Conservation (phyloP, 2,888 invertebrate genomes). For the Sclerodermus sp. region DNA sequence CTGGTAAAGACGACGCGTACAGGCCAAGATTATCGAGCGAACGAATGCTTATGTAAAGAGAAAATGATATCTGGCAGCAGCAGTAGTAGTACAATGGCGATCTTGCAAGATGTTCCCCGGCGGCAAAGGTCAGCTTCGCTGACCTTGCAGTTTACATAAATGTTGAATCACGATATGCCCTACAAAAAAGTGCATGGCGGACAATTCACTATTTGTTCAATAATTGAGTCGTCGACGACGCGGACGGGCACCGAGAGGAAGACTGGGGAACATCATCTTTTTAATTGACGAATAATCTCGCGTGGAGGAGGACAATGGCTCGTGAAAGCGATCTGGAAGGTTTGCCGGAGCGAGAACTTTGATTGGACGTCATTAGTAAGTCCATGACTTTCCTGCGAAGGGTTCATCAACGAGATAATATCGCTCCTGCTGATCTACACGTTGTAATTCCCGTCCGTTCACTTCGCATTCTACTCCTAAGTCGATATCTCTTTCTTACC, state of each 20-base stretch:
- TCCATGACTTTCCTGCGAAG: slow-evolving; percentile 20
- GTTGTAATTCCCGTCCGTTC: no score
- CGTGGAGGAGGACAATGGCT: slow-evolving; percentile 24
- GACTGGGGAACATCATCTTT: slow-evolving; percentile 3
- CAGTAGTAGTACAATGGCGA: neutral
- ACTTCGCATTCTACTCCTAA: neutral
- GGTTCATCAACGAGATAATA: slow-evolving; percentile 9
- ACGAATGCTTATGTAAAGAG: no score
- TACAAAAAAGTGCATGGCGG: slow-evolving; percentile 3
- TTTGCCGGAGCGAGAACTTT: slow-evolving; percentile 16
- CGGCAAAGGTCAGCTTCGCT: slow-evolving; percentile 11
- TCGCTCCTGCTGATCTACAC: no score
- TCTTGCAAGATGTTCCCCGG: no score
- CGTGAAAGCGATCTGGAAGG: slow-evolving; percentile 23
- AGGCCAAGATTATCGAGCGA: no score
- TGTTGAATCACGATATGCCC: slow-evolving; percentile 1
- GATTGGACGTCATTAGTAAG: slow-evolving; percentile 23
- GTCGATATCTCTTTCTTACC: slow-evolving; percentile 6
- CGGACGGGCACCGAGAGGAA: neutral
- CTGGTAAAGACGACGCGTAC: neutral
- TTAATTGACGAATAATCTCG: slow-evolving; percentile 29
- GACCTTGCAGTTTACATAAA: slow-evolving; percentile 24
- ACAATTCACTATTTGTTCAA: slow-evolving; percentile 15
- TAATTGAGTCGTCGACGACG: slow-evolving; percentile 16
- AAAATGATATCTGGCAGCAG: neutral